phyloP scores from a whole-genome alignment of 2,888 invertebrate species.

The Stictocephala bisonia region DNA sequence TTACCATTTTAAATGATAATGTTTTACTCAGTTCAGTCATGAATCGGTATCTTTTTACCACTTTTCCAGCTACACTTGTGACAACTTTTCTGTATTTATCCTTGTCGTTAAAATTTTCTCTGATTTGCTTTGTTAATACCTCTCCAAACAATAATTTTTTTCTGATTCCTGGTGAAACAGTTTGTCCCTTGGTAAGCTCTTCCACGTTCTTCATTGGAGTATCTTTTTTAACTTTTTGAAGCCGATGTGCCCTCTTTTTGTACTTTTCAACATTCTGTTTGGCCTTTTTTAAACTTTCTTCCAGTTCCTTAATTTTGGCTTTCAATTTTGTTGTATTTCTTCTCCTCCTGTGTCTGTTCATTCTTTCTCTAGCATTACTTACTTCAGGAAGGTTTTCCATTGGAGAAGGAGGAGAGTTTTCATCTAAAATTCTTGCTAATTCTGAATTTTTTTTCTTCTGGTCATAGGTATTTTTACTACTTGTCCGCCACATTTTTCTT shows the following conservation, averaged over 20 bases:
- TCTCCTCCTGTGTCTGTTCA: constrained; percentile 19
- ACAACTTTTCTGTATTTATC: constrained; percentile 15
- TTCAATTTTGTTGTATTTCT: constrained; percentile 25
- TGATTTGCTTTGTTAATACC: constrained; percentile 19
- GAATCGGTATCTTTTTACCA: constrained; percentile 14
- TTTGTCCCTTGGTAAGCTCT: constrained; percentile 16
- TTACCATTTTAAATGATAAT: constrained; percentile 25
- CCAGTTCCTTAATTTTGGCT: constrained; percentile 26
- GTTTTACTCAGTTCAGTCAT: constrained; percentile 20
- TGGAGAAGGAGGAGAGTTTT: constrained; percentile 20
- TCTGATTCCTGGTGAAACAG: constrained; percentile 12
- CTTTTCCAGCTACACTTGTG: constrained; percentile 1
- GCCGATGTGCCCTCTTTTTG: constrained; percentile 26
- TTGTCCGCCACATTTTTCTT: constrained; percentile 12
- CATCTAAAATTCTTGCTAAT: constrained; percentile 9
- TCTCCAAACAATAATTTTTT: constrained; percentile 25
- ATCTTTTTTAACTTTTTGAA: constrained; percentile 20
- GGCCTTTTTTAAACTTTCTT: constrained; percentile 27
- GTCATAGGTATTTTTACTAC: constrained; percentile 25
- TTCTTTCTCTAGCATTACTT: neutral
- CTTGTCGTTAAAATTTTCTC: constrained; percentile 32
- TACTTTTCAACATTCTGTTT: constrained; percentile 20
- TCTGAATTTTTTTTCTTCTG: constrained; percentile 9
- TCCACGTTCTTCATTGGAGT: constrained; percentile 23
- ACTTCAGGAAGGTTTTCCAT: neutral